These are phyloP conservation scores for Apeltes quadracus DNA, from an alignment of 2,113 vertebrate genomes.

Conservation along the genomic window DNA sequence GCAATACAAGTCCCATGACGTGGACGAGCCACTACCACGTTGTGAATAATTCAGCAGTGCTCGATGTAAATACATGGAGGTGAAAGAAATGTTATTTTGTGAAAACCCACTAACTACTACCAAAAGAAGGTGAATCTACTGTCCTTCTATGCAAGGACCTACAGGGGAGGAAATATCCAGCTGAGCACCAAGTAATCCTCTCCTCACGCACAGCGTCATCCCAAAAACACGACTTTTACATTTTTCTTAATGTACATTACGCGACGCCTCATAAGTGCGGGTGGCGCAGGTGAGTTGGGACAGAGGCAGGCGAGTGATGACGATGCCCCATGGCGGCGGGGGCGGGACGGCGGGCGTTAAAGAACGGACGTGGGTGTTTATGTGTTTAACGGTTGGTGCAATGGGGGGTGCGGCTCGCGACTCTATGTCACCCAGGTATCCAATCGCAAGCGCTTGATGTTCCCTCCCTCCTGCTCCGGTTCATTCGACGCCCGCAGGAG, in stretches of 20 bases:
- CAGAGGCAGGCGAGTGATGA: slow-evolving; percentile 59
- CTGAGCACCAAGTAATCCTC: slow-evolving; percentile 22
- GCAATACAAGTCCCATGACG: slow-evolving; percentile 39
- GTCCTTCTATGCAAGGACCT: slow-evolving; percentile 27
- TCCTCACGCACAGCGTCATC: slow-evolving; percentile 23
- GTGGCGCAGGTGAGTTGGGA: slow-evolving; percentile 47
- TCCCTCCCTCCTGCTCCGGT: slow-evolving; percentile 86
- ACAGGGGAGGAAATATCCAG: slow-evolving; percentile 45
- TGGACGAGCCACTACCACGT: slow-evolving; percentile 30
- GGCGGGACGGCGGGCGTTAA: slow-evolving; percentile 28
- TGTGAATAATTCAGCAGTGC: slow-evolving; percentile 40
- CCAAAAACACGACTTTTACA: background rate
- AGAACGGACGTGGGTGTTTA: slow-evolving; percentile 47
- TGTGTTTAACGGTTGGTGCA: slow-evolving; percentile 40
- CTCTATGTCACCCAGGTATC: slow-evolving; percentile 95
- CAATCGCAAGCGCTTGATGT: slow-evolving; percentile 92
- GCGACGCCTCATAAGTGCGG: slow-evolving; percentile 51
- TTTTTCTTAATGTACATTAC: slow-evolving; percentile 38
- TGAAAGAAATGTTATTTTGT: slow-evolving; percentile 44
- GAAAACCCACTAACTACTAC: slow-evolving; percentile 37
- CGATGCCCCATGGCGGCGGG: slow-evolving; percentile 68
- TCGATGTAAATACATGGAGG: slow-evolving; percentile 50
- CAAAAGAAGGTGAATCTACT: slow-evolving; percentile 47
- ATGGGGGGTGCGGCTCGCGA: background rate
- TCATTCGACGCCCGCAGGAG: slow-evolving; percentile 85